phyloP scores from a whole-genome alignment of 35 echinoderm and acorn worm genomes.

The Lytechinus pictus region DNA sequence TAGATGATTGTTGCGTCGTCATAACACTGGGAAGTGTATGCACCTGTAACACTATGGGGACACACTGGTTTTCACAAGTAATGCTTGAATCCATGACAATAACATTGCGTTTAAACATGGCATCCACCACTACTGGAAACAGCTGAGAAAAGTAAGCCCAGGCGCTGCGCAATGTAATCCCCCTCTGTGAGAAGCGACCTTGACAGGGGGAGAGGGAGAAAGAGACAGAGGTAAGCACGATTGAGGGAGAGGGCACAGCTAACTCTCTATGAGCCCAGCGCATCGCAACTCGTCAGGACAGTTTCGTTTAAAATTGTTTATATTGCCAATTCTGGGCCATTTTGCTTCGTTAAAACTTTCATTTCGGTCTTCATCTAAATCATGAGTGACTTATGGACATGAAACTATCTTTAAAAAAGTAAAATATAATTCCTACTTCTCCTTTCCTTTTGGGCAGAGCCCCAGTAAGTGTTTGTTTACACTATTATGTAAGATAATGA shows the following conservation, averaged over 20 bases:
- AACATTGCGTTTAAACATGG: too few species aligned
- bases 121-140: too few species aligned
- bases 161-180: too few species aligned
- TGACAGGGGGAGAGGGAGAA: background rate
- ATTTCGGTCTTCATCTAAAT: background rate
- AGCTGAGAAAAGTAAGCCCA: too few species aligned
- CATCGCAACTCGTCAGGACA: too few species aligned
- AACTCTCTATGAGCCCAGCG: background rate
- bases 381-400: slow-evolving; percentile 1
- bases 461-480: background rate
- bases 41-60: too few species aligned
- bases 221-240: background rate
- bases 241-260: background rate
- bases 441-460: slow-evolving; percentile 1
- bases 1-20: too few species aligned
- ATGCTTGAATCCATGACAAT: too few species aligned
- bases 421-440: slow-evolving; percentile 4
- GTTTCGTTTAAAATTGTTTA: background rate
- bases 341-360: background rate
- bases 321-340: slow-evolving; percentile 17
- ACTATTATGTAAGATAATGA: slow-evolving; percentile 28
- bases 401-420: background rate
- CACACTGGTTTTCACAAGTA: too few species aligned
- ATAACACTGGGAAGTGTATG: too few species aligned
- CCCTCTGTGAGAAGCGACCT: background rate